Conservation (phyloP, 2,888 invertebrate species). For the Agriopis aurantiaria region DNA sequence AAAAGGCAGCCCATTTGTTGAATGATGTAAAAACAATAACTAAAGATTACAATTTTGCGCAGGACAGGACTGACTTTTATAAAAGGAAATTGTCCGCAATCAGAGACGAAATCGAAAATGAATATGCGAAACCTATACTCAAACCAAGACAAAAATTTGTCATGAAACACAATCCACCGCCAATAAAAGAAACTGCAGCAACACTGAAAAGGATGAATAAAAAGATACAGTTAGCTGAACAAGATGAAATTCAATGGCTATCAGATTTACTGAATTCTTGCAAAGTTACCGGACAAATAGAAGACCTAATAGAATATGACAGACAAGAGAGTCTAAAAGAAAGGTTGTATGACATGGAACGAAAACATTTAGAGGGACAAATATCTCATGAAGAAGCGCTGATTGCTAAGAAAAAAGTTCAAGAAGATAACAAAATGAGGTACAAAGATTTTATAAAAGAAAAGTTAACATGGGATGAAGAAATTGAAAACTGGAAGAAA, state of each 20-base stretch:
- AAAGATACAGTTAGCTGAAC: constrained; percentile 67
- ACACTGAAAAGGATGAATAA: constrained; percentile 84
- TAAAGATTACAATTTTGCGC: constrained; percentile 63
- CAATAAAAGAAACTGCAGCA: constrained; percentile 81
- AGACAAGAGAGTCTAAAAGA: constrained; percentile 79
- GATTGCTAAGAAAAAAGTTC: constrained; percentile 82
- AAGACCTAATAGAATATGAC: constrained; percentile 75
- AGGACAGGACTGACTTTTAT: constrained; percentile 63
- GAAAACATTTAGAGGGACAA: constrained; percentile 86
- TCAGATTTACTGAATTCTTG: constrained; percentile 79
- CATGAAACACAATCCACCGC: constrained; percentile 46
- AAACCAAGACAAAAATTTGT: constrained; percentile 52
- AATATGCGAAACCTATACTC: constrained; percentile 49
- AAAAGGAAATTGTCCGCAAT: constrained; percentile 58
- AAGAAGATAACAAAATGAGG: constrained; percentile 80
- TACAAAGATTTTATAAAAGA: constrained; percentile 82
- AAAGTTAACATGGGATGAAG: constrained; percentile 75
- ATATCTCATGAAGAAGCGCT: constrained; percentile 87
- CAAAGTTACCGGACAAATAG: constrained; percentile 70
- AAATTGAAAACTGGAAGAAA: constrained; percentile 83
- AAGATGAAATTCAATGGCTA: constrained; percentile 81
- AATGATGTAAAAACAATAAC: constrained; percentile 61
- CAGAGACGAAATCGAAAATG: constrained; percentile 61
- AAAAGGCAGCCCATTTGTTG: constrained; percentile 65
- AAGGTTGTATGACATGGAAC: constrained; percentile 83